Evolutionary conservation across 2,888 invertebrate species (phyloP), one percentile per base, ranked within the genome.

Genomic region (Dorcus parallelipipedus): DNA sequence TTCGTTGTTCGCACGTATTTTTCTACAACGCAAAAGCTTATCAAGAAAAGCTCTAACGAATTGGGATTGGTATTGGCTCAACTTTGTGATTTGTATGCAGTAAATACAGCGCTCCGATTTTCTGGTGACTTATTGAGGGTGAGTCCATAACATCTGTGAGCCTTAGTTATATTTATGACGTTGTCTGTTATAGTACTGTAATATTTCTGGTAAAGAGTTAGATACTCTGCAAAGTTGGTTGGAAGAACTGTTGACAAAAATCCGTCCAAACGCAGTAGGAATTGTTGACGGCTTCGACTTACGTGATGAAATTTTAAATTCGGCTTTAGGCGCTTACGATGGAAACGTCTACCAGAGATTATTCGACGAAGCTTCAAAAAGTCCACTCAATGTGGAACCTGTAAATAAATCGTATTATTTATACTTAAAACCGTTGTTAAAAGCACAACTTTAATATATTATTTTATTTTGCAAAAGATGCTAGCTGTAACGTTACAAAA

Each of bases 271-370:
- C 76, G 95, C 94, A 0, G 90, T 97, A 0, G 89, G 91, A 0
- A 82, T 97, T 20, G 95, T 96, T 0, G 97, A 97, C 79, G 86
- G 92, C 8, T 97, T 96, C 74, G 96, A 95, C 73, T 85, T 92
- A 40, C 82, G 85, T 9, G 94, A 94, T 73, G 88, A 87, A 74
- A 84, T 91, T 50, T 78, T 94, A 1, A 83, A 84, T 54, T 93
- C 92, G 0, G 84, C 90, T 0, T 77, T 93, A 39, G 93, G 94
- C 9, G 83, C 89, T 8, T 92, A 88, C 74, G 93, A 94, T 77
- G 93, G 93, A 0, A 87, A 89, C 65, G 91, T 92, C 17, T 94
- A 94, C 77, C 88, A 92, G 70, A 83, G 91, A 4, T 81, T 93
- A 41, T 90, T 88, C 77, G 86, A 84, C 58, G 90, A 90, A 67